These are phyloP conservation scores for Leptopilina boulardi DNA, from an alignment of 1,140 invertebrate genomes.

Conservation along the genomic window DNA sequence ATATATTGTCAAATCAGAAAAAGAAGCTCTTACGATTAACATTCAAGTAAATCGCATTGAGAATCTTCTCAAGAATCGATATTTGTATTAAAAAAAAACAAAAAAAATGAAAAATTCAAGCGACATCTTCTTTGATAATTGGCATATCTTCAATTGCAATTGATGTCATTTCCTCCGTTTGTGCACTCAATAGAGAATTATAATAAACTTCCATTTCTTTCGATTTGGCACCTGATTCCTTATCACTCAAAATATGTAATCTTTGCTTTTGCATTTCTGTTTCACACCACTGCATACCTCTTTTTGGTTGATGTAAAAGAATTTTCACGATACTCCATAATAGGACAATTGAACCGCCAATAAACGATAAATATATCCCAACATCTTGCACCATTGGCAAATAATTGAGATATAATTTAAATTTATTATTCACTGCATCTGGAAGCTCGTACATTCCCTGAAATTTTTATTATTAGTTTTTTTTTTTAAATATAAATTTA, in stretches of 20 bases:
- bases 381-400: slow-evolving; percentile 79
- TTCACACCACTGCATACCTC: slow-evolving; percentile 62
- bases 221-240: slow-evolving; percentile 52
- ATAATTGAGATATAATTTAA: slow-evolving; percentile 84
- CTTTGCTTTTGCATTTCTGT: slow-evolving; percentile 63
- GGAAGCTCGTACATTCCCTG: slow-evolving; percentile 84
- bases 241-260: slow-evolving; percentile 63
- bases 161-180: slow-evolving; percentile 49
- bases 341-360: slow-evolving; percentile 76
- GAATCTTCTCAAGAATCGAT: neutral
- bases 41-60: neutral
- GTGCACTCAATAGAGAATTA: slow-evolving; percentile 68
- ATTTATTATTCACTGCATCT: slow-evolving; percentile 78
- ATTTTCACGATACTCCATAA: slow-evolving; percentile 72
- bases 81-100: neutral
- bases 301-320: slow-evolving; percentile 63
- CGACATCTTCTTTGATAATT: slow-evolving; percentile 64
- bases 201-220: slow-evolving; percentile 74
- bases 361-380: slow-evolving; percentile 78
- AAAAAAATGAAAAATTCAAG: slow-evolving; percentile 49
- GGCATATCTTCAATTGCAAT: slow-evolving; percentile 53
- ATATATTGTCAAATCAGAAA: neutral
- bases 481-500: no score
- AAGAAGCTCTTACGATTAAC: slow-evolving; percentile 1
- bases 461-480: slow-evolving; percentile 46